Conservation (phyloP, 2,888 invertebrate genomes). For the Hedya salicella region DNA sequence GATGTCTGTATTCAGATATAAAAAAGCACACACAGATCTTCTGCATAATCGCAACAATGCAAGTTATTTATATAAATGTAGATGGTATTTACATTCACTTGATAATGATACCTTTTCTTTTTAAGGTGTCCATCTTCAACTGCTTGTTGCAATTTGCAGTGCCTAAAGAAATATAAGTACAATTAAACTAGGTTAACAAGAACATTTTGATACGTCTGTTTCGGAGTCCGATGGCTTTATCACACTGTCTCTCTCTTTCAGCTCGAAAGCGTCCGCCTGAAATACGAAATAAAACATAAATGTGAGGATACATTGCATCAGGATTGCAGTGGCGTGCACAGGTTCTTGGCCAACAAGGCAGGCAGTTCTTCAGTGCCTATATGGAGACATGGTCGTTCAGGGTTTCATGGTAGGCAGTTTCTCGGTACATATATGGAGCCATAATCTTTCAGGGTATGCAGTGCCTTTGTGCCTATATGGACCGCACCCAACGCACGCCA, state of each 20-base stretch:
- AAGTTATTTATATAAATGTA: constrained; percentile 7
- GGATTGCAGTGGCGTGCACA: too few relatives aligned
- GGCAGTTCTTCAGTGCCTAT: too few relatives aligned
- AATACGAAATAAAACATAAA: constrained; percentile 48
- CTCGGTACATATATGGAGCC: too few relatives aligned
- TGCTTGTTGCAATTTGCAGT: constrained; percentile 48
- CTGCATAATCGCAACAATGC: constrained; percentile 23
- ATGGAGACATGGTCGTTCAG: too few relatives aligned
- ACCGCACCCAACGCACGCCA: too few relatives aligned
- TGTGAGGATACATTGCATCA: too few relatives aligned
- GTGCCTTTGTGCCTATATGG: too few relatives aligned
- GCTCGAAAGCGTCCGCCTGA: constrained; percentile 81
- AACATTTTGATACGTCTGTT: constrained; percentile 79
- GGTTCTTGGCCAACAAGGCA: too few relatives aligned
- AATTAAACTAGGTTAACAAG: constrained; percentile 66
- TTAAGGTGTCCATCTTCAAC: constrained; percentile 14
- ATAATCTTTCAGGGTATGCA: too few relatives aligned
- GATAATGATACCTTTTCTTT: too few relatives aligned
- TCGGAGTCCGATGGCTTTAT: constrained; percentile 81
- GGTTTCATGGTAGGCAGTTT: too few relatives aligned
- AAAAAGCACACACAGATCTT: constrained; percentile 18
- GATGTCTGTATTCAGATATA: constrained; percentile 17
- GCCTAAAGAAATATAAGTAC: constrained; percentile 44
- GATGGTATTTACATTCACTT: too few relatives aligned
- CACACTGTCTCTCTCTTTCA: constrained; percentile 78